Evolutionary conservation across 2,888 invertebrate genomes (phyloP), one percentile per base, ranked within the genome.

Genomic region (Cryptocephalus moraei): DNA sequence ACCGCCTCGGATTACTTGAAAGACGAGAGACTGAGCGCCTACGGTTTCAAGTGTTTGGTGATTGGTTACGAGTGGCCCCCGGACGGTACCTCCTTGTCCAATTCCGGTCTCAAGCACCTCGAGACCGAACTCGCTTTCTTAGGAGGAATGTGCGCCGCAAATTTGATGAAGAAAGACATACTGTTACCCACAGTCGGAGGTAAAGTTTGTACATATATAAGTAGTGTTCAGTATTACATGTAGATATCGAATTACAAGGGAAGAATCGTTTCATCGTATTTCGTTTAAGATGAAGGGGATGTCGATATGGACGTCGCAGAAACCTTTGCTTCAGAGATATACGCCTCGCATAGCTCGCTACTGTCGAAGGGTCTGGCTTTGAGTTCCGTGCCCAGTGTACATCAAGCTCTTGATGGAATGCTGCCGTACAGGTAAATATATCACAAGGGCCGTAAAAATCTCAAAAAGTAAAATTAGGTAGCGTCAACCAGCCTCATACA

Each of bases 1-100:
- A 95, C 96, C 0, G 91, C 95, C 0, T 90, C 95, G 0, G 87
- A 95, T 68, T 96, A 95, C 69, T 80, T 92, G 51, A 91, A 90
- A 62, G 91, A 92, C 70, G 93, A 91, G 56, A 84, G 86, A 61
- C 82, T 82, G 1, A 81, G 81, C 62, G 82, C 82, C 51, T 91
- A 81, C 67, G 85, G 79, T 57, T 95, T 84, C 75, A 90, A 81
- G 53, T 88, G 88, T 64, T 72, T 88, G 32, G 83, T 86, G 46
- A 80, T 86, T 63, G 94, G 84, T 51, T 91, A 81, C 70, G 93
- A 82, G 69, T 91, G 81, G 83, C 82, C 77, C 8, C 73, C 77
- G 13, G 70, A 74, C 38, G 62, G 66, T n/a, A 64, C 49, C 46
- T 46, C 54, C 1, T 56, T 49, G 39, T 53, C 56, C 69, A 52